These are phyloP conservation scores for Iguana delicatissima DNA, from an alignment of 2,797 vertebrate genomes.

Conservation along the genomic window DNA sequence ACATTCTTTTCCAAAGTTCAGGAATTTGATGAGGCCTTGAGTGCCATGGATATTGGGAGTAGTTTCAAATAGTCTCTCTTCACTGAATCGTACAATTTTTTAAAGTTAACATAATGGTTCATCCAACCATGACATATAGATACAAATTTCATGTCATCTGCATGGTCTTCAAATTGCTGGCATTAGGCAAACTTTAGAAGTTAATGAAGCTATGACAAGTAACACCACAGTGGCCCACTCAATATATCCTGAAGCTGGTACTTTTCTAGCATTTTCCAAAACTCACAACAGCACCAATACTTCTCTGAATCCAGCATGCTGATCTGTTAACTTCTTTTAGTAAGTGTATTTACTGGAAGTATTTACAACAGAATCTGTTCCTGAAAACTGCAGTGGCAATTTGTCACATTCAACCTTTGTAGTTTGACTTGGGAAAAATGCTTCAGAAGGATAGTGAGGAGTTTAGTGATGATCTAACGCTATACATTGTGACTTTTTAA, in stretches of 20 bases:
- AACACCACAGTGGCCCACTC: neutral
- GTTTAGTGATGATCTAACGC: neutral
- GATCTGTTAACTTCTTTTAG: constrained; percentile 19
- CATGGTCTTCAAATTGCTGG: neutral
- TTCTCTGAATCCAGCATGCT: constrained; percentile 32
- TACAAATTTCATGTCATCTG: neutral
- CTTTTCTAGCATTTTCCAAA: constrained; percentile 39
- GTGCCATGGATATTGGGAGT: too few species aligned
- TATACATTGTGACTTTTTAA: neutral
- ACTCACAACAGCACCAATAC: neutral
- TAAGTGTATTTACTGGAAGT: constrained; percentile 51
- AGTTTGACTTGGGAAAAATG: constrained; percentile 31
- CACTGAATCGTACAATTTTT: neutral
- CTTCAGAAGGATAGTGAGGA: constrained; percentile 20
- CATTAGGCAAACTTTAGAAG: neutral
- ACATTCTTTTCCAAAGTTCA: too few species aligned
- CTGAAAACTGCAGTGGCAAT: constrained; percentile 41
- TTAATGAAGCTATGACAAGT: constrained; percentile 15
- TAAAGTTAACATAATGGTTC: neutral
- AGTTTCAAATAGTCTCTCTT: too few species aligned
- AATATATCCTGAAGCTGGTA: constrained; percentile 15
- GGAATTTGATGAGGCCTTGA: too few species aligned
- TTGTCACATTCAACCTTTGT: constrained; percentile 26
- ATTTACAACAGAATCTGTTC: constrained; percentile 38
- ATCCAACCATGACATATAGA: neutral